Base-by-base conservation (phyloP, 2,797 vertebrate species). In the Artibeus lituratus region DNA sequence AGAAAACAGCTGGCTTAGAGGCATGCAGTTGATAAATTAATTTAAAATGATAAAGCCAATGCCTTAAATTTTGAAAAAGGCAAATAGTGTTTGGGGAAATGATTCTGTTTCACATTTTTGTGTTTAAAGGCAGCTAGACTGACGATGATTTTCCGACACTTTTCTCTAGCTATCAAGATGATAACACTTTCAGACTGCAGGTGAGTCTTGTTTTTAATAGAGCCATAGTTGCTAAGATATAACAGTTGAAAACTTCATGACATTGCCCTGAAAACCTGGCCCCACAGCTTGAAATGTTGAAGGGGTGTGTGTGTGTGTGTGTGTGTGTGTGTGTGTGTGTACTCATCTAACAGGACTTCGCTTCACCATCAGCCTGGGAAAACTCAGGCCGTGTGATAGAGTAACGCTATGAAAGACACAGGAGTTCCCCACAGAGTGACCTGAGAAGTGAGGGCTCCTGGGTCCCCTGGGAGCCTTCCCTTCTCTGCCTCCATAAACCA, bases 191-290 rank as follows among this genome's bases (percentile, higher is more conserved):
- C 47, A 86, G 15, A 65, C 4, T 69, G 4, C 76, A 69, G 26
- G 74, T 59, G 51, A 70, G 24, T 95, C 95, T 90, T 86, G 35
- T 92, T 89, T 94, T 67, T 82, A 88, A 92, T 53, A 32, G 26
- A 39, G 7, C n/a, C 51, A 62, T 35, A 77, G 24, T 82, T 37
- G 8, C n/a, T 93, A 67, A 80, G 21, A 35, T 72, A 35, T 22
- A 67, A 59, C 21, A 78, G 47, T 74, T 39, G 47, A 49, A 59
- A 35, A 67, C 4, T 69, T 84, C 16, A 35, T 39, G 10, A 2
- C 18, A 72, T 51, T 70, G 8, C 2, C 51, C 65, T 83, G 21
- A 88, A 93, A 78, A 57, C 11, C 29, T 69, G 22, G 83, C 26
- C 53, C 15, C 3, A 49, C n/a, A 87, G 12, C 16, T 82, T 87